phyloP scores from a whole-genome alignment of 2,797 vertebrate species.

The Uromys caudimaculatus region DNA sequence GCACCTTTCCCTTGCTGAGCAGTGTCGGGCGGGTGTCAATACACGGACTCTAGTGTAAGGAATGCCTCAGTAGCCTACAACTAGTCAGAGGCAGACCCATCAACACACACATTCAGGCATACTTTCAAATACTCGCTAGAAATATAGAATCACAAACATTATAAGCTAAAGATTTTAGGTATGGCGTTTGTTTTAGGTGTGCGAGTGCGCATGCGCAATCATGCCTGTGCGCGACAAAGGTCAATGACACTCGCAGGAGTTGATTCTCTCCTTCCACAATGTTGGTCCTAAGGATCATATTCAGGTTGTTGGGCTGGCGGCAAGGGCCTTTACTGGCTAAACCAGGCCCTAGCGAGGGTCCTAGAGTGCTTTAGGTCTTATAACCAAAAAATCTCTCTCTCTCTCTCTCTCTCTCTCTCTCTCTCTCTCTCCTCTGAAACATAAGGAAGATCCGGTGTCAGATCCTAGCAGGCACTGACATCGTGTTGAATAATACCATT shows the following conservation, averaged over 20 bases:
- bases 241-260: background rate
- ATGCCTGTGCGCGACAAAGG: accelerated
- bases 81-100: background rate
- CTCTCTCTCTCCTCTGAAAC: background rate
- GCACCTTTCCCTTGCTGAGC: background rate
- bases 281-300: background rate
- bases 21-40: background rate
- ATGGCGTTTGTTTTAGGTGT: background rate
- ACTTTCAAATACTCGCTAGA: background rate
- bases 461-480: background rate
- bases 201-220: too few species aligned
- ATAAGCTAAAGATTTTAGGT: conserved; percentile 12
- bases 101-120: background rate
- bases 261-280: background rate
- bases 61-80: background rate
- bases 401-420: too few species aligned
- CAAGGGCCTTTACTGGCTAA: background rate
- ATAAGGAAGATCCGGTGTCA: background rate
- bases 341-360: background rate
- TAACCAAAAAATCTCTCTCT: too few species aligned
- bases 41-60: background rate
- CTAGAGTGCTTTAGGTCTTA: background rate
- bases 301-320: background rate
- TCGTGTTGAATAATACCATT: background rate
- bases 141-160: conserved; percentile 36